Base-by-base conservation (phyloP, 2,797 vertebrate genomes). In the Distichodus sexfasciatus region DNA sequence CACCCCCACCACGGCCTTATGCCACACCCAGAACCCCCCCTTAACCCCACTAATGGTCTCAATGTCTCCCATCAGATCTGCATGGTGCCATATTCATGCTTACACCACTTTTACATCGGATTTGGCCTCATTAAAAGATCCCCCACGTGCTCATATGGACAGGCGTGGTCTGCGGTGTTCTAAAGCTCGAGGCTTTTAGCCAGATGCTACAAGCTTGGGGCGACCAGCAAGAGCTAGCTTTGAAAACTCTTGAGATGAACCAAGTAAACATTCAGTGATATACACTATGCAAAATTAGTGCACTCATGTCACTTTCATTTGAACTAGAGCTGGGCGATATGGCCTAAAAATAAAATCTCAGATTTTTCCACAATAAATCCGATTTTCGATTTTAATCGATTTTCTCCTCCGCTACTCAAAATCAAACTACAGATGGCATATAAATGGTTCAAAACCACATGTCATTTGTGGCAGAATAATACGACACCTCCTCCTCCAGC, bases 91-190 rank as follows among this genome's bases (percentile, higher is more conserved):
- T 41, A 28, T 43, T 57, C 26, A 46, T 41, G 65, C 55, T 66
- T 66, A 60, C 29, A 5, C 10, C 67, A 28, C 46, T 65, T 46
- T 60, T 69, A 44, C 44, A 29, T 19, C 6, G 23, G 67, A 55
- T 61, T 71, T 66, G 69, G 51, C 48, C 55, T 66, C 46, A 61
- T 75, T 75, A 66, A 74, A 63, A 64, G 26, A 14, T 17, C 1
- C 33, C 12, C n/a, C n/a, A n/a, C 2, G 17, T 14, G 31, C 35
- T 62, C 57, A 54, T 8, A 12, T 26, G 21, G 62, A 24, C 62
- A 65, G 19, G 51, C 54, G 54, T 55, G 31, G n/a, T 11, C 3
- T 24, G 31, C 9, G 46, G 31, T 3, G 53, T 24, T 12, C 1
- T 1, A 38, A 71, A 21, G 4, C 15, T 4, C n/a, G n/a, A n/a